phyloP scores from a whole-genome alignment of 2,797 vertebrate species.

The Cheirogaleus major region DNA sequence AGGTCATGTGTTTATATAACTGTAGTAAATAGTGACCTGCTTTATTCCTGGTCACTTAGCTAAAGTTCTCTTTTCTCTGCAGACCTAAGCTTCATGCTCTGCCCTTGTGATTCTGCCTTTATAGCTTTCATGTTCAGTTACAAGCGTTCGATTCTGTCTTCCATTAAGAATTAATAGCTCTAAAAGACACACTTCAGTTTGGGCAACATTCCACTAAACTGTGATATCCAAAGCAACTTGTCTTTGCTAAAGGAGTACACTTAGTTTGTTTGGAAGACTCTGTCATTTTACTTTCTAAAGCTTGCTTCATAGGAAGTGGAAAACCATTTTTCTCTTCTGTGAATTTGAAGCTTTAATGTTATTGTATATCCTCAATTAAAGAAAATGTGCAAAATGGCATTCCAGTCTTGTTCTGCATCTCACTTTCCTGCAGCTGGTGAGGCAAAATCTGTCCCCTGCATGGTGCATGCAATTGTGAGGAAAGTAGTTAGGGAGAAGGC shows the following conservation, averaged over 20 bases:
- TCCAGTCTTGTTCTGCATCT: neutral
- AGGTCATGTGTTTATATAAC: neutral
- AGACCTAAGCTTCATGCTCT: neutral
- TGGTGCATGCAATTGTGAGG: neutral
- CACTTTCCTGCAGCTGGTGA: neutral
- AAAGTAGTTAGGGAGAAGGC: slow-evolving; percentile 28
- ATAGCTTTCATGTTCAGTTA: neutral
- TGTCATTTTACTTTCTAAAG: slow-evolving; percentile 28
- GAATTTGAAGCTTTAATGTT: neutral
- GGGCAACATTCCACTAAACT: slow-evolving; percentile 3
- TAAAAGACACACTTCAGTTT: neutral
- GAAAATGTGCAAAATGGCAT: neutral
- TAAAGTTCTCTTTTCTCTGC: neutral
- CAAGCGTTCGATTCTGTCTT: neutral
- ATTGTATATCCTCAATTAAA: neutral
- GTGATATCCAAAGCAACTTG: neutral
- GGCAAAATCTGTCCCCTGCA: neutral
- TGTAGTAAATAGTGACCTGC: neutral
- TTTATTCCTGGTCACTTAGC: neutral
- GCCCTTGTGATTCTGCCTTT: neutral
- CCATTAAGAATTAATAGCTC: neutral
- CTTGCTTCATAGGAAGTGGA: neutral
- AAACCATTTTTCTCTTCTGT: neutral
- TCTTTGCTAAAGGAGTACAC: slow-evolving; percentile 1
- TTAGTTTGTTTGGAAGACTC: neutral